A percentile compares a stretch with the other conserved stretches of the same genome.
Evolutionary conservation across 2,113 vertebrate genomes (phyloP).

Genomic region (Oryzias woworae): DNA sequence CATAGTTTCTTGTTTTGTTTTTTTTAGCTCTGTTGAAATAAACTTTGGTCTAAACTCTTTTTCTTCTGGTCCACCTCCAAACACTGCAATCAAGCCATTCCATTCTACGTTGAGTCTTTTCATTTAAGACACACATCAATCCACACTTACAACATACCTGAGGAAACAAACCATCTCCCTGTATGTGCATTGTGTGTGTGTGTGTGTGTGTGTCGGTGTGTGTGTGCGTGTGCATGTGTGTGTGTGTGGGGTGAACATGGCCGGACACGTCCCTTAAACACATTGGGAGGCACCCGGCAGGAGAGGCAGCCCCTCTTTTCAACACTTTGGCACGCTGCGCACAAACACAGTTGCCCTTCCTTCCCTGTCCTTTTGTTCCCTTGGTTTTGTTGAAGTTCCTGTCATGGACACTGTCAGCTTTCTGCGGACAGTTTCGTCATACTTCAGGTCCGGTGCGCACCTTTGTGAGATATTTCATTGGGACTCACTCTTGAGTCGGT

Average conservation of each 20-base stretch:
- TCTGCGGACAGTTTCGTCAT: slow-evolving; percentile 36
- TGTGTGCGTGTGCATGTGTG: slow-evolving; percentile 35
- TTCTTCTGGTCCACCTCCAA: slow-evolving; percentile 58
- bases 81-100: slow-evolving; percentile 70
- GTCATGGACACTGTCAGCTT: slow-evolving; percentile 58
- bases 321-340: slow-evolving; percentile 73
- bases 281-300: slow-evolving; percentile 73
- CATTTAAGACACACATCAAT: slow-evolving; percentile 82
- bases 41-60: slow-evolving; percentile 47
- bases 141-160: slow-evolving; percentile 84
- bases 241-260: slow-evolving; percentile 75
- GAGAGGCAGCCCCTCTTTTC: slow-evolving; percentile 79
- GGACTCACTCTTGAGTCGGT: background rate
- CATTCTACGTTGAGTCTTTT: slow-evolving; percentile 78
- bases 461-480: background rate
- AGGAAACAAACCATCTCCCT: slow-evolving; percentile 77
- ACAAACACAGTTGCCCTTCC: slow-evolving; percentile 78
- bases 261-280: slow-evolving; percentile 80
- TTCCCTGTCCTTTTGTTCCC: slow-evolving; percentile 71
- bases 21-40: slow-evolving; percentile 17
- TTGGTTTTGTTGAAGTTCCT: slow-evolving; percentile 59
- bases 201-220: slow-evolving; percentile 47
- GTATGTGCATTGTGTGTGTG: slow-evolving; percentile 68
- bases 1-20: background rate
- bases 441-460: slow-evolving; percentile 16